Base-by-base conservation (phyloP, 1,140 invertebrate genomes). In the Nasonia giraulti region DNA sequence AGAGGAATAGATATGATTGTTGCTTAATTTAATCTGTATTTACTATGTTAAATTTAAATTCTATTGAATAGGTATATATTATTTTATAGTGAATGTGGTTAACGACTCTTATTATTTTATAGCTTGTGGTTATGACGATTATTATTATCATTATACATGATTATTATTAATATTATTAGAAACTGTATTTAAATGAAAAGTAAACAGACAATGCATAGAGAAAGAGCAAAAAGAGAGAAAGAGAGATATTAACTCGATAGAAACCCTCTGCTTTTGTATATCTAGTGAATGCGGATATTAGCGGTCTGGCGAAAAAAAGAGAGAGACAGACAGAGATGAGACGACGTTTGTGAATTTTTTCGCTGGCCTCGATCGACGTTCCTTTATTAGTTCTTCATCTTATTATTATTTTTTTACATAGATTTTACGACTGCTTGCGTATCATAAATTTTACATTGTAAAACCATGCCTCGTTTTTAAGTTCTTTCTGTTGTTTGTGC, bases 11-110 rank as follows among this genome's bases (percentile, higher is more conserved):
- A 89, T 88, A 92, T 90, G 89, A 89, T 93, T 93, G 91, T 93
- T 93, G 92, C 92, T 93, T 93, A 88, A 92, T 92, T 92, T 93
- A 91, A 91, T 86, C 88, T 91, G 88, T 92, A 91, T 92, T 92
- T 92, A 91, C 90, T 92, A 92, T 90, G 91, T 92, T 89, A 90
- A 76, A 86, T 85, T 91, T 90, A 91, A 91, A 91, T 93, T 93
- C 88, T 91, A 93, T 92, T 92, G 79, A 88, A 92, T 92, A 93
- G 89, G 88, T 92, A 91, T 92, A 92, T 91, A 87, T 82, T 86
- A 86, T 87, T 88, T 88, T 88, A 87, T 85, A 87, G 83, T 87
- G 84, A 88, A 86, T 76, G 81, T 87, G 87, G 71, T 89, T 90
- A 86, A 88, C 82, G 62, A 90, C 89, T 90, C 91, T 90, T 90